Base-by-base conservation (phyloP, 2,113 vertebrate species). In the Callocephalon fimbriatum region DNA sequence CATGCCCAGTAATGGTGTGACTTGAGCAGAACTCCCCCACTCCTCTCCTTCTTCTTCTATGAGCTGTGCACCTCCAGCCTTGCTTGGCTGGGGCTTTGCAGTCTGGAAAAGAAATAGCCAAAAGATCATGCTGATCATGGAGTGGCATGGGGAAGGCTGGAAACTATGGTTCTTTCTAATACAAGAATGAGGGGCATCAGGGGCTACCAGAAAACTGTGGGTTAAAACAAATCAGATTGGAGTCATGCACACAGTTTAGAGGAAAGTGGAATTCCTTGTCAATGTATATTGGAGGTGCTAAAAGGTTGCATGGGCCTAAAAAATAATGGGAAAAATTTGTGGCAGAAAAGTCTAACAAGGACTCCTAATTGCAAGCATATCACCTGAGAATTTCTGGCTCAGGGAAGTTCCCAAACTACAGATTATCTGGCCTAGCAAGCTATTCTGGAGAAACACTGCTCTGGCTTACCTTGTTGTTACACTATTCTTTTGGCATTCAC, bases 1-100 rank as follows among this genome's bases (percentile, higher is more conserved):
- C 0, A 0, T 42, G 17, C 8, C 35, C 6, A 4, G 20, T 66
- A 78, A 66, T 9, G 3, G 4, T 42, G 38, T 23, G 58, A 63
- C 29, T 63, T 29, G 15, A 76, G 17, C 22, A 85, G 62, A 86
- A 44, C 10, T 50, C 31, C 15, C 31, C 5, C 6, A 26, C 10
- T 19, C 6, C 9, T 61, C n/a, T 70, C 10, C 13, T 12, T 67
- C 38, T 48, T 79, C n/a, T 45, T 79, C 17, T 12, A 35, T 6
- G 4, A 79, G 9, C 11, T 2, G 4, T 68, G 27, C 35, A 72
- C 18, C 12, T 85, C 17, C 48, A 88, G 16, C 14, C 8, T 68
- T 35, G 18, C 18, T 6, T 10, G 18, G 11, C 19, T 72, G 13
- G 5, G 26, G 14, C 13, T 80, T 87, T 56, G 29, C 32, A 65